Conservation (phyloP, 2,888 invertebrate species). For the Entomobrya multifasciata region DNA sequence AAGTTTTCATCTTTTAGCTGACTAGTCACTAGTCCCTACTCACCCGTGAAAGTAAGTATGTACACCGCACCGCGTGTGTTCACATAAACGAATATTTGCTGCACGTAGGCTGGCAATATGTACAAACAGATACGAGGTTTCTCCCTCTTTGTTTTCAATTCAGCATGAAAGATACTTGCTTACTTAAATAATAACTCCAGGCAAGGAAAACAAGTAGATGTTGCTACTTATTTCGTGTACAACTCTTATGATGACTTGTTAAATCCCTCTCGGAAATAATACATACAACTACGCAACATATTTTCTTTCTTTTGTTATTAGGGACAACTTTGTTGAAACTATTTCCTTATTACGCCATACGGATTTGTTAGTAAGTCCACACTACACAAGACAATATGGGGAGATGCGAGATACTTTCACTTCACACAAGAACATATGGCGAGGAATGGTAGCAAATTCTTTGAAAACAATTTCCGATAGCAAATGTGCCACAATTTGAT, state of each 20-base stretch:
- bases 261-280: slow-evolving; percentile 7
- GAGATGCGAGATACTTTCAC: not conserved
- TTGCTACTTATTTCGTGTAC: slow-evolving; percentile 9
- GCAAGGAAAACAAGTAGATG: not conserved
- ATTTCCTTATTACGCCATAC: not conserved
- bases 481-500: slow-evolving; percentile 17
- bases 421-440: not conserved
- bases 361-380: not conserved
- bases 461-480: not conserved
- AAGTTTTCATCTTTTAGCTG: not conserved
- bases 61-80: too few species aligned
- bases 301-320: not conserved
- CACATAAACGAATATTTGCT: too few species aligned
- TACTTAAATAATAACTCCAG: slow-evolving; percentile 13
- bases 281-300: not conserved
- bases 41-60: too few species aligned
- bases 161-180: not conserved
- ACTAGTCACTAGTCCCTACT: not conserved
- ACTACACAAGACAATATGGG: too few species aligned
- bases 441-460: not conserved
- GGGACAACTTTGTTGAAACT: slow-evolving; percentile 7
- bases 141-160: not conserved
- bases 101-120: too few species aligned
- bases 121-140: not conserved
- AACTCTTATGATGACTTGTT: not conserved